Percentiles rank a stretch among this genome's conserved stretches.
phyloP scores from a whole-genome alignment of 1,140 invertebrate genomes.

The Lasioglossum albipes region DNA sequence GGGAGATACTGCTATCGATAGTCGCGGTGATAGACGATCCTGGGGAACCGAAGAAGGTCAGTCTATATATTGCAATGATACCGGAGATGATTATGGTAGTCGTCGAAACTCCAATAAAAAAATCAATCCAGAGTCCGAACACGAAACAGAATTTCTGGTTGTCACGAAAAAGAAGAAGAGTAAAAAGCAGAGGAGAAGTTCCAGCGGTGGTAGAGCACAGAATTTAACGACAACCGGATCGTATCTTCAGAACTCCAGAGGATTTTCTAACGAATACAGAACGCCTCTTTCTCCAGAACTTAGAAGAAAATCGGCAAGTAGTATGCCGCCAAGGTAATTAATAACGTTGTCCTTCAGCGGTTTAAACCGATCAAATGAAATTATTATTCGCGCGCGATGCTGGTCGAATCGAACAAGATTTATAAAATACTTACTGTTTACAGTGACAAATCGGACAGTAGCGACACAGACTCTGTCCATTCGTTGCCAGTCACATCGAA shows the following conservation, averaged over 20 bases:
- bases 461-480: conserved; percentile 87
- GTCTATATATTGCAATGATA: conserved; percentile 78
- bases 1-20: conserved; percentile 75
- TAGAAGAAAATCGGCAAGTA: conserved; percentile 77
- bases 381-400: conserved; percentile 1
- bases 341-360: background rate
- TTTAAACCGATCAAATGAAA: background rate
- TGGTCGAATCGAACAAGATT: background rate
- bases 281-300: conserved; percentile 74
- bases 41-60: conserved; percentile 84
- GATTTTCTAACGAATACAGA: conserved; percentile 75
- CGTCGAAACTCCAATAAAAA: conserved; percentile 75
- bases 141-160: conserved; percentile 84
- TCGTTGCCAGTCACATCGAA: conserved; percentile 85
- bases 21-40: conserved; percentile 80
- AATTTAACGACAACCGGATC: conserved; percentile 73
- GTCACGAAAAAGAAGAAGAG: conserved; percentile 87
- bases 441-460: conserved; percentile 87
- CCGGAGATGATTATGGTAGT: conserved; percentile 74
- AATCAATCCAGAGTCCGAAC: conserved; percentile 72
- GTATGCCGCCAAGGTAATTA: conserved; percentile 78
- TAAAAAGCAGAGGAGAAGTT: conserved; percentile 83
- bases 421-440: conserved; percentile 38
- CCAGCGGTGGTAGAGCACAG: conserved; percentile 75
- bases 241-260: conserved; percentile 74